Conservation (phyloP, 2,888 invertebrate genomes). For the Drosophila fungiperda region DNA sequence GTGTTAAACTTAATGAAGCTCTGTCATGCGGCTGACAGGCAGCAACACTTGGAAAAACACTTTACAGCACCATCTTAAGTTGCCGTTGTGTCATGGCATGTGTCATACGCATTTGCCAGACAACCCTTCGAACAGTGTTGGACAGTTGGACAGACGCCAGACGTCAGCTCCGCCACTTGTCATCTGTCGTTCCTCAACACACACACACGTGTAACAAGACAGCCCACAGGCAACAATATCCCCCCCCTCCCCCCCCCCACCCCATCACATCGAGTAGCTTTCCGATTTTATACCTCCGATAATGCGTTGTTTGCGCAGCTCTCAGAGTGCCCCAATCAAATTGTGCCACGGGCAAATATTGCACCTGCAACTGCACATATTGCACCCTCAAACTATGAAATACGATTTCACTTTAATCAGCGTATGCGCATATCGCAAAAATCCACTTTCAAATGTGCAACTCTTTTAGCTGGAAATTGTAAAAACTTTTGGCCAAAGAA, state of each 20-base stretch:
- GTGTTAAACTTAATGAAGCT: conserved; percentile 67
- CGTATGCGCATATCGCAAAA: conserved; percentile 2
- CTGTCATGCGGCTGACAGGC: conserved; percentile 34
- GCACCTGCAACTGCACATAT: conserved; percentile 7
- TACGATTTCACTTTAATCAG: conserved; percentile 12
- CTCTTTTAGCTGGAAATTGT: neutral
- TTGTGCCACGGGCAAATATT: conserved; percentile 25
- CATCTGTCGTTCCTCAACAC: conserved; percentile 18
- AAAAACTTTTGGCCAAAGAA: neutral
- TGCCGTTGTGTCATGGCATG: conserved; percentile 55
- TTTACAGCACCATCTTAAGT: conserved; percentile 40
- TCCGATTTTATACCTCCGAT: conserved; percentile 65
- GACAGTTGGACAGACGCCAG: conserved; percentile 35
- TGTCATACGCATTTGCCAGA: conserved; percentile 76
- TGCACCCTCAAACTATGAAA: conserved; percentile 12
- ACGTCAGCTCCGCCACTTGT: conserved; percentile 20
- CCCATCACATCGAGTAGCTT: conserved; percentile 57
- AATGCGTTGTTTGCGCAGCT: conserved; percentile 58
- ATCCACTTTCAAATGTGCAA: neutral
- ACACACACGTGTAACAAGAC: neutral
- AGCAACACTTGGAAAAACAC: conserved; percentile 31
- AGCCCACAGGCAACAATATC: neutral
- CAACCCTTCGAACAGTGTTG: conserved; percentile 41
- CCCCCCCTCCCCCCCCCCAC: neutral
- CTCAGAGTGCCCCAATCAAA: conserved; percentile 46